phyloP scores from a whole-genome alignment of 2,888 invertebrate genomes.

The Sinohyriopsis cumingii region DNA sequence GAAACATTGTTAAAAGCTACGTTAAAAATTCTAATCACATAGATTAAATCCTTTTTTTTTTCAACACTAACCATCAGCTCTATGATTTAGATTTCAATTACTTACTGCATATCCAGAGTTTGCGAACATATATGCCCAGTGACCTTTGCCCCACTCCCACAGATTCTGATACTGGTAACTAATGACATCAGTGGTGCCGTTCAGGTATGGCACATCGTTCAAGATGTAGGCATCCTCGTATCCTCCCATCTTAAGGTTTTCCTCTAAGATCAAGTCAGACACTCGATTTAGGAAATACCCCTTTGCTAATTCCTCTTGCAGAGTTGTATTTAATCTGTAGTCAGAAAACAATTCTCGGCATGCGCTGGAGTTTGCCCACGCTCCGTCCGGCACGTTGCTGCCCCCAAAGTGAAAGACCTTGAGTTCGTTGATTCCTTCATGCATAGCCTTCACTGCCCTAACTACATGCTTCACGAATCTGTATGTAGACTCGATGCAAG shows the following conservation, averaged over 20 bases:
- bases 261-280: slow-evolving; percentile 32
- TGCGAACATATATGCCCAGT: slow-evolving; percentile 57
- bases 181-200: slow-evolving; percentile 29
- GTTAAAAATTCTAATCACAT: no score
- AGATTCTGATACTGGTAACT: slow-evolving; percentile 56
- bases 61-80: no score
- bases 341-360: slow-evolving; percentile 46
- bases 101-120: slow-evolving; percentile 61
- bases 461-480: slow-evolving; percentile 61
- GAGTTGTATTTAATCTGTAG: slow-evolving; percentile 4
- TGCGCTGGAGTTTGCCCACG: slow-evolving; percentile 58
- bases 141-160: slow-evolving; percentile 60
- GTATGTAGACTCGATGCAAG: slow-evolving; percentile 62
- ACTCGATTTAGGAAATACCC: slow-evolving; percentile 44
- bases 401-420: slow-evolving; percentile 63
- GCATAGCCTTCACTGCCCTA: slow-evolving; percentile 41
- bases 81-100: no score
- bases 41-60: no score
- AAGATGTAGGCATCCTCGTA: slow-evolving; percentile 43
- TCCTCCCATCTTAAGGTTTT: slow-evolving; percentile 35
- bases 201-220: slow-evolving; percentile 33
- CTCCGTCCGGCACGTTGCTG: slow-evolving; percentile 58
- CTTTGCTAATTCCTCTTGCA: slow-evolving; percentile 30
- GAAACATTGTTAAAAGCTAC: no score
- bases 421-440: slow-evolving; percentile 45